A percentile compares a stretch with the other conserved stretches of the same genome.
Conservation (phyloP, 2,888 invertebrate species). For the Leucophora obtusa region DNA sequence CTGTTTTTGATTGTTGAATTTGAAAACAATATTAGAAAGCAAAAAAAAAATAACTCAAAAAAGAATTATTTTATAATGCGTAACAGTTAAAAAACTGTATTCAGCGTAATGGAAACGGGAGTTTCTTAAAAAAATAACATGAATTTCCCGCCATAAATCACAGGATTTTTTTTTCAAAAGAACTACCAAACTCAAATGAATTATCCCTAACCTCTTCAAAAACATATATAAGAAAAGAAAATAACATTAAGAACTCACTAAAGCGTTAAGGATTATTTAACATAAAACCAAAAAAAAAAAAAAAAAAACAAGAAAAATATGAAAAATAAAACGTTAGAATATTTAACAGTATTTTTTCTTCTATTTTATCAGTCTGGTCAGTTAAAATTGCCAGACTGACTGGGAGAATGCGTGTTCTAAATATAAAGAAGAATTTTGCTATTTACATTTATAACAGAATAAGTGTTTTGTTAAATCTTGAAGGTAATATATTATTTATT, state of each 20-base stretch:
- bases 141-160: slow-evolving; percentile 52
- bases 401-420: not conserved
- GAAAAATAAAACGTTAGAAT: not conserved
- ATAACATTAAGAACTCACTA: slow-evolving; percentile 5
- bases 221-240: not conserved
- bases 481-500: slow-evolving; percentile 7
- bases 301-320: not conserved
- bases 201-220: not conserved
- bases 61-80: slow-evolving; percentile 25
- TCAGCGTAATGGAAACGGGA: slow-evolving; percentile 50
- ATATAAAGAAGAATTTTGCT: not conserved
- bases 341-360: not conserved
- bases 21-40: not conserved
- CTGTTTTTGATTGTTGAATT: slow-evolving; percentile 5
- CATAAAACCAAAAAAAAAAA: not conserved
- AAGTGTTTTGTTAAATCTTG: not conserved
- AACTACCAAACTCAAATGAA: not conserved
- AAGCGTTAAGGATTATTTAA: slow-evolving; percentile 1
- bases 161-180: slow-evolving; percentile 16
- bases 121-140: slow-evolving; percentile 52
- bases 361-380: not conserved
- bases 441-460: not conserved
- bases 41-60: not conserved
- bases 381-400: not conserved
- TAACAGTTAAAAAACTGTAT: slow-evolving; percentile 5